A percentile compares a stretch with the other conserved stretches of the same genome.
These are phyloP conservation scores for Drosophila buzzatii DNA, from an alignment of 2,888 invertebrate genomes.

Conservation along the genomic window DNA sequence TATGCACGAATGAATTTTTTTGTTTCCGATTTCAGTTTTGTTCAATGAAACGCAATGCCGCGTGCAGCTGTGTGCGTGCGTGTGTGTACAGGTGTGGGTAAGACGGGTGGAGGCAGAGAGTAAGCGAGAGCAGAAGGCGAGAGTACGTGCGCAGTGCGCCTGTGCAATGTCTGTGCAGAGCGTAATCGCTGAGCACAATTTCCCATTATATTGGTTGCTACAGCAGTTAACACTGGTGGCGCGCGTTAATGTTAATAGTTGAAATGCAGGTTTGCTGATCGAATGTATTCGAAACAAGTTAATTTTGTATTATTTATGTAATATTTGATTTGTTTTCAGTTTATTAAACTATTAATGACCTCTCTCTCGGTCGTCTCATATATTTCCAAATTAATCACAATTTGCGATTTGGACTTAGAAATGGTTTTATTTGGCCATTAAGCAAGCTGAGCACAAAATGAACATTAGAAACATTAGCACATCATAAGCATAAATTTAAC, in stretches of 20 bases:
- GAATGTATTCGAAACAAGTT: neutral
- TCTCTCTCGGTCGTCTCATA: too few species aligned
- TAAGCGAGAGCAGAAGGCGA: neutral
- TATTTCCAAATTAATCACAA: neutral
- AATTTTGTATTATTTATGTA: neutral
- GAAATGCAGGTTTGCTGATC: neutral
- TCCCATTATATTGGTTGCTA: slow-evolving; percentile 27
- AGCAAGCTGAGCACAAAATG: slow-evolving; percentile 16
- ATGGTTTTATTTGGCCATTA: slow-evolving; percentile 9
- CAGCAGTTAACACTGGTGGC: slow-evolving; percentile 29
- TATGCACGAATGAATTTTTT: slow-evolving; percentile 38
- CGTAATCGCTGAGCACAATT: slow-evolving; percentile 21
- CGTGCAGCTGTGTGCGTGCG: slow-evolving; percentile 9
- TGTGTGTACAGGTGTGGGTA: slow-evolving; percentile 49
- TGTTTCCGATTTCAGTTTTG: slow-evolving; percentile 48
- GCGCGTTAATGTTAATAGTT: neutral
- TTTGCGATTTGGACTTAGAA: neutral
- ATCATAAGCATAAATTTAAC: slow-evolving; percentile 71
- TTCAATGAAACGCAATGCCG: slow-evolving; percentile 64
- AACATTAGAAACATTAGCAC: slow-evolving; percentile 58
- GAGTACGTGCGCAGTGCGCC: slow-evolving; percentile 22
- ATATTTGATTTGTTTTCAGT: neutral
- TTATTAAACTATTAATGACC: too few species aligned
- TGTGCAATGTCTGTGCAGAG: slow-evolving; percentile 29
- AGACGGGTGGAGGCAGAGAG: slow-evolving; percentile 1